A percentile compares a stretch with the other conserved stretches of the same genome.
These are phyloP conservation scores for Scomber japonicus DNA, from an alignment of 2,113 vertebrate genomes.

Conservation along the genomic window DNA sequence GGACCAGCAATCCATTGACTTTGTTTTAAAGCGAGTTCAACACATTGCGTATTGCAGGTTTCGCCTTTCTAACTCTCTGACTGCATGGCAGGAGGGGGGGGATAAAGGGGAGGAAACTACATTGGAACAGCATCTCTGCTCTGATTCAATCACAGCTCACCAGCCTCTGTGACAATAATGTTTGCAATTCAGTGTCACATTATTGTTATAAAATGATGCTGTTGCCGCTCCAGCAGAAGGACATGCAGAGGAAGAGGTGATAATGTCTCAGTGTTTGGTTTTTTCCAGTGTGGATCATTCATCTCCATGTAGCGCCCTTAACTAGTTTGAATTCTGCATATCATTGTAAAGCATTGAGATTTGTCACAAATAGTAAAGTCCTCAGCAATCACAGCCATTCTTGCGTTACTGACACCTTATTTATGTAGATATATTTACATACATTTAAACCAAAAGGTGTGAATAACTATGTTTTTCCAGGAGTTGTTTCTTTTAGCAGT, in stretches of 20 bases:
- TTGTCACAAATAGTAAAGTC: background rate
- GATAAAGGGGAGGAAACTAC: background rate
- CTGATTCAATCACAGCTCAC: constrained; percentile 9
- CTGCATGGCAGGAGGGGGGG: background rate
- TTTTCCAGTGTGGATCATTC: background rate
- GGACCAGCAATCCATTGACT: constrained; percentile 49
- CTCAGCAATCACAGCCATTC: background rate
- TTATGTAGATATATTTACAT: background rate
- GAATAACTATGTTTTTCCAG: background rate
- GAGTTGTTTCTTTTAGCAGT: background rate
- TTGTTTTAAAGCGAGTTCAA: constrained; percentile 38
- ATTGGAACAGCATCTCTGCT: constrained; percentile 1
- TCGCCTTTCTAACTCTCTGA: constrained; percentile 13
- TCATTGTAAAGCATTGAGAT: constrained; percentile 2
- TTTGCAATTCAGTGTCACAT: constrained; percentile 14
- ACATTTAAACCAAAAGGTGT: background rate
- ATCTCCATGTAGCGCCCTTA: background rate
- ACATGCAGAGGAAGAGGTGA: background rate
- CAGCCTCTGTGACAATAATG: constrained; percentile 16
- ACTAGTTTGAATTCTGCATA: no score
- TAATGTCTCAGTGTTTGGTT: constrained; percentile 9
- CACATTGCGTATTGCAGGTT: constrained; percentile 61
- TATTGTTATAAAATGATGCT: background rate
- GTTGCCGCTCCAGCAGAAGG: constrained; percentile 3
- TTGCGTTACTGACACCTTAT: background rate